These are phyloP conservation scores for Drosophila hydei DNA, from an alignment of 1,140 invertebrate species.

Conservation along the genomic window DNA sequence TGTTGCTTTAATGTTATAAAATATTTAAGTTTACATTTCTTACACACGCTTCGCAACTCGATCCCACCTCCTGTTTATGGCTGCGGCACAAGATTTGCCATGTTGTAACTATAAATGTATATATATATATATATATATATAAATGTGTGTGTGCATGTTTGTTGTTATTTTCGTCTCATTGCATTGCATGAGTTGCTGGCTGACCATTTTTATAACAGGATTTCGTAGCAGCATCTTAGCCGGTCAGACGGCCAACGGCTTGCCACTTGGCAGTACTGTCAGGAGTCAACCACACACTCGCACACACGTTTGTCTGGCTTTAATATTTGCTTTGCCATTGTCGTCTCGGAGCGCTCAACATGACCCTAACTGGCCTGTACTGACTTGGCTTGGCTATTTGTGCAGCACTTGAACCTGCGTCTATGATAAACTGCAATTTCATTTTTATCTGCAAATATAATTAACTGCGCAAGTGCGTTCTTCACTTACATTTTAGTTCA, in stretches of 20 bases:
- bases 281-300: slow-evolving; percentile 11
- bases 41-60: slow-evolving; percentile 42
- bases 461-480: slow-evolving; percentile 48
- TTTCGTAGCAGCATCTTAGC: slow-evolving; percentile 62
- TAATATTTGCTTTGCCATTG: slow-evolving; percentile 71
- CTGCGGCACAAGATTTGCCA: slow-evolving; percentile 14
- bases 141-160: neutral
- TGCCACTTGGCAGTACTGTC: slow-evolving; percentile 36
- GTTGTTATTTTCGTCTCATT: slow-evolving; percentile 35
- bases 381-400: slow-evolving; percentile 71
- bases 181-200: slow-evolving; percentile 63
- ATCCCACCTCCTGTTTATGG: slow-evolving; percentile 32
- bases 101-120: neutral
- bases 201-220: slow-evolving; percentile 72
- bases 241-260: slow-evolving; percentile 30
- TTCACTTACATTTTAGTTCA: slow-evolving; percentile 64
- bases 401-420: slow-evolving; percentile 62
- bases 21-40: slow-evolving; percentile 80
- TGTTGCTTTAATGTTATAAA: slow-evolving; percentile 70
- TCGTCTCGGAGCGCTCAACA: slow-evolving; percentile 33
- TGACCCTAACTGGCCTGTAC: slow-evolving; percentile 49
- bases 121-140: neutral
- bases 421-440: slow-evolving; percentile 73
- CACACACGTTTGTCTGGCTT: slow-evolving; percentile 38
- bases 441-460: slow-evolving; percentile 71